These are phyloP conservation scores for Picathartes gymnocephalus DNA, from an alignment of 2,113 vertebrate species.

Conservation along the genomic window DNA sequence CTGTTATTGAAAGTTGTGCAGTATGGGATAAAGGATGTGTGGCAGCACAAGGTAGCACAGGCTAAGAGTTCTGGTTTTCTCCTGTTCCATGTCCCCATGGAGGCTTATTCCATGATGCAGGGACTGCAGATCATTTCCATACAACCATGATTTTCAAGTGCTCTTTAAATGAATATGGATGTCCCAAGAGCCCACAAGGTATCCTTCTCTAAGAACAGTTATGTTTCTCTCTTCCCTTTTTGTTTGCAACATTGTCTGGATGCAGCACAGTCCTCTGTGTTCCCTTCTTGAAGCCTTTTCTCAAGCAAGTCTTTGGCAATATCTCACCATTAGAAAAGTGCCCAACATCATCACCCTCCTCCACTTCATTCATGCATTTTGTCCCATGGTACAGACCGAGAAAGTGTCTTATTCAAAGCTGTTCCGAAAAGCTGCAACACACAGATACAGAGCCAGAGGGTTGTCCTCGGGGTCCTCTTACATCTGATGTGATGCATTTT, in stretches of 20 bases:
- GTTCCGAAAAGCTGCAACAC: background rate
- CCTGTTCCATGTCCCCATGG: background rate
- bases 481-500: background rate
- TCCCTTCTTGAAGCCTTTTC: background rate
- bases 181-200: background rate
- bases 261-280: background rate
- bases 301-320: background rate
- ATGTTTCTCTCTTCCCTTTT: background rate
- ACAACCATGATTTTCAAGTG: background rate
- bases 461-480: background rate
- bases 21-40: background rate
- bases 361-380: background rate
- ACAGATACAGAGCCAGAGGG: background rate
- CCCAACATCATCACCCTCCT: background rate
- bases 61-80: background rate
- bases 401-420: background rate
- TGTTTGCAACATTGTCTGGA: background rate
- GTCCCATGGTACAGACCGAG: accelerated
- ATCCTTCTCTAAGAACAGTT: background rate
- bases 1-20: background rate
- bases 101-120: background rate
- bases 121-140: background rate
- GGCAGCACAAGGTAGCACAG: background rate
- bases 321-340: background rate
- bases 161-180: background rate